Evolutionary conservation across 2,888 invertebrate genomes (phyloP).

Genomic region (Xanthorhoe designata): DNA sequence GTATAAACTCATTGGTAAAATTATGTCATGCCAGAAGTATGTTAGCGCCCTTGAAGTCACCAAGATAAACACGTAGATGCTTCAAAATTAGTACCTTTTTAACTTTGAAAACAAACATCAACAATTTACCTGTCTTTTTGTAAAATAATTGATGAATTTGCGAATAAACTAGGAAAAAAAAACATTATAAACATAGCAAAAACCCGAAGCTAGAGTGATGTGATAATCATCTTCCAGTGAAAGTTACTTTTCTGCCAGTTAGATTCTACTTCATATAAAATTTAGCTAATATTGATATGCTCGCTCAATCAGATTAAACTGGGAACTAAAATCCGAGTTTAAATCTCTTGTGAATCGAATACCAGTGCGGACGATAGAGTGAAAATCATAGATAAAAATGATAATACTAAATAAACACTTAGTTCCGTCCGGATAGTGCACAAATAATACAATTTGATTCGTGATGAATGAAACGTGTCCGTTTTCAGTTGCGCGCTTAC

Average conservation of each 20-base stretch:
- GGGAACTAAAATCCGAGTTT: neutral
- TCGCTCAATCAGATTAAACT: neutral
- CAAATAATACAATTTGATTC: conserved; percentile 63
- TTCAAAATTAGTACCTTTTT: neutral
- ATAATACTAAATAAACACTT: conserved; percentile 17
- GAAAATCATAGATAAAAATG: conserved; percentile 14
- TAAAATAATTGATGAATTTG: neutral
- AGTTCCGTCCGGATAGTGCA: conserved; percentile 40
- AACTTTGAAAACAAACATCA: conserved; percentile 5
- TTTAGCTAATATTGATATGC: too few relatives aligned
- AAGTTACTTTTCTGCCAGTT: too few relatives aligned
- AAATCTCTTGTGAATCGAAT: neutral
- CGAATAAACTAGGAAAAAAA: neutral
- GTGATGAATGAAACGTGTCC: conserved; percentile 62
- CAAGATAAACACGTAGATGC: conserved; percentile 23
- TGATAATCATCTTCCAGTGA: too few relatives aligned
- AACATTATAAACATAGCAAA: too few relatives aligned
- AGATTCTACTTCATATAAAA: too few relatives aligned
- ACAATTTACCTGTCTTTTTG: neutral
- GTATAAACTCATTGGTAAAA: conserved; percentile 12
- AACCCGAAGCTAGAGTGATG: too few relatives aligned
- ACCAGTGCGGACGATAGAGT: neutral
- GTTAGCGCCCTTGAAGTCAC: conserved; percentile 27
- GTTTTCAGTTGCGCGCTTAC: conserved; percentile 76
- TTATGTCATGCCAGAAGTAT: conserved; percentile 27